Conservation (phyloP, 92 coral and sea anemone species). For the Muricea muricata region DNA sequence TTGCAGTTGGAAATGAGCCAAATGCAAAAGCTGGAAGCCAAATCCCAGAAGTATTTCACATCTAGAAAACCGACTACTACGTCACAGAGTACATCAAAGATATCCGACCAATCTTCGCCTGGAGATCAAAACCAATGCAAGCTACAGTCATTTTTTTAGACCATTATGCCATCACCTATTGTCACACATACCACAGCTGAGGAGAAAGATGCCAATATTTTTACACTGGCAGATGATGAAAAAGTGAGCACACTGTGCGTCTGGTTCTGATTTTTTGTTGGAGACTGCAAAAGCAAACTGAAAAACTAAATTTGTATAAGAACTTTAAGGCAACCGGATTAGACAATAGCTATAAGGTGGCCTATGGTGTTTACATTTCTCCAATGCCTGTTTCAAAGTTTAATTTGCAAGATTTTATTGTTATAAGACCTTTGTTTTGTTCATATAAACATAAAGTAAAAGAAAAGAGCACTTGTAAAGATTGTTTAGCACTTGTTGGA, state of each 20-base stretch:
- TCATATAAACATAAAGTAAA: background rate
- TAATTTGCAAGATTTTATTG: slow-evolving; percentile 41
- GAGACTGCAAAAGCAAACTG: slow-evolving; percentile 19
- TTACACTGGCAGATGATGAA: slow-evolving; percentile 5
- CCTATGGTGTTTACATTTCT: slow-evolving; percentile 42
- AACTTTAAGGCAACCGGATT: slow-evolving; percentile 32
- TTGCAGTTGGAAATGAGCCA: slow-evolving; percentile 43
- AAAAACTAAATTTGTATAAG: slow-evolving; percentile 32
- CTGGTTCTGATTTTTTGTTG: slow-evolving; percentile 29
- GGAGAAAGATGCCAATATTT: background rate
- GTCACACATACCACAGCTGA: background rate
- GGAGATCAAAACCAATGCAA: background rate
- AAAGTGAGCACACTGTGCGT: background rate
- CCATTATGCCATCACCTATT: background rate
- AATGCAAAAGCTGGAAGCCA: slow-evolving; percentile 41
- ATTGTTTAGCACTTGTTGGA: slow-evolving; percentile 10
- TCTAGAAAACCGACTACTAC: background rate
- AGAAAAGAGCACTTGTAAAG: slow-evolving; percentile 1
- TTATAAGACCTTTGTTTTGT: slow-evolving; percentile 36
- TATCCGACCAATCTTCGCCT: background rate
- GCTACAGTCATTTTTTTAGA: background rate
- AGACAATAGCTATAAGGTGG: slow-evolving; percentile 14
- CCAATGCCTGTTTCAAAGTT: slow-evolving; percentile 25
- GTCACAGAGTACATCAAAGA: background rate
- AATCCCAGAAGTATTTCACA: slow-evolving; percentile 39